phyloP scores from a whole-genome alignment of 2,113 vertebrate genomes.

The Esox niger region DNA sequence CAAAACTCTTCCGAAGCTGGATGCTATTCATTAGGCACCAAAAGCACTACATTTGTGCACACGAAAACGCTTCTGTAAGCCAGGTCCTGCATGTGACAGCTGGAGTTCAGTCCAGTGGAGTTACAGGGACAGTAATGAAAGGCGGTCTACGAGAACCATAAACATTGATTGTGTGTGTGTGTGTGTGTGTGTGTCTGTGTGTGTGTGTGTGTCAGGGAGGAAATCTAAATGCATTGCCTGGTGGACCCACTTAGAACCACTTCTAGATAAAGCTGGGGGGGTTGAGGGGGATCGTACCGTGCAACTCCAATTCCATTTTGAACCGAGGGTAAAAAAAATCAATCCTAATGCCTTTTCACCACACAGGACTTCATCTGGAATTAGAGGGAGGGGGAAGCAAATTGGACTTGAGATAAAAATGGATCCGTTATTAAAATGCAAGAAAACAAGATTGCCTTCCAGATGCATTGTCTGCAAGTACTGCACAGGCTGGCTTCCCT shows the following conservation, averaged over 20 bases:
- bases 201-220: not conserved
- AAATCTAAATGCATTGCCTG: conserved; percentile 7
- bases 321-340: conserved; percentile 53
- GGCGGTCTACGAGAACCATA: not conserved
- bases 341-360: conserved; percentile 60
- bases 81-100: too few species aligned
- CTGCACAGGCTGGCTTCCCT: not conserved
- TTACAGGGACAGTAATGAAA: not conserved
- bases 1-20: not conserved
- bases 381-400: conserved; percentile 52
- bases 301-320: conserved; percentile 51
- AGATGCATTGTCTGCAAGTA: conserved; percentile 30
- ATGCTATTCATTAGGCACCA: not conserved
- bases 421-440: conserved; percentile 31
- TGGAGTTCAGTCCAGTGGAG: not conserved
- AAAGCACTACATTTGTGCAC: too few species aligned
- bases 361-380: conserved; percentile 55
- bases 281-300: conserved; percentile 9
- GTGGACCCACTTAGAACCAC: not conserved
- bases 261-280: not conserved
- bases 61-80: not conserved
- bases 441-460: conserved; percentile 10
- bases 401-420: conserved; percentile 41
- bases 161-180: conserved; percentile 2
- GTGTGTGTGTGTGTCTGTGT: not conserved